These are phyloP conservation scores for Stercorarius parasiticus DNA, from an alignment of 2,113 vertebrate genomes.

Conservation along the genomic window DNA sequence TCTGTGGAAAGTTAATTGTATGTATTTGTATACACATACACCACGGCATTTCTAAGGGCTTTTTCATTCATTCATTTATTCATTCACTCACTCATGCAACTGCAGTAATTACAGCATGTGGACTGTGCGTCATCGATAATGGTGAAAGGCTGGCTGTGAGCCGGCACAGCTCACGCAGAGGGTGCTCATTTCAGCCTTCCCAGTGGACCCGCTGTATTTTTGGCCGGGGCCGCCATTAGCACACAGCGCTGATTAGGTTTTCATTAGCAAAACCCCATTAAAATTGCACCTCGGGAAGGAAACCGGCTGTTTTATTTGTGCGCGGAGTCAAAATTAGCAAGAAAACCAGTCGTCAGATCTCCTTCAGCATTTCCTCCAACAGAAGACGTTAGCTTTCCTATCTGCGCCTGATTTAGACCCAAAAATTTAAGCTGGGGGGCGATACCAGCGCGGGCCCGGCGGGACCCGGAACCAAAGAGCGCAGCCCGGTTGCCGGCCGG, in stretches of 20 bases:
- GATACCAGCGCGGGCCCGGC: accelerated
- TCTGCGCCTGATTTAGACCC: neutral
- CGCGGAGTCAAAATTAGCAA: neutral
- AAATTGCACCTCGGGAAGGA: neutral
- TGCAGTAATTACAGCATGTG: accelerated
- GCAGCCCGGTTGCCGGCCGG: neutral
- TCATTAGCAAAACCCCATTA: neutral
- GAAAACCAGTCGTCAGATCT: no score
- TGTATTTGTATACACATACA: accelerated
- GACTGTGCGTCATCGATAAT: accelerated
- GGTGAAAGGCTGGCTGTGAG: neutral
- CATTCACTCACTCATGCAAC: no score
- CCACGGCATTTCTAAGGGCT: accelerated
- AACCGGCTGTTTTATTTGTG: accelerated
- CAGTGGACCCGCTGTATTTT: neutral
- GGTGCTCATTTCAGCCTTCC: neutral
- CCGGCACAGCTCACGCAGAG: neutral
- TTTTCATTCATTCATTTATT: neutral
- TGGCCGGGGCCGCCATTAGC: neutral
- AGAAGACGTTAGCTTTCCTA: neutral
- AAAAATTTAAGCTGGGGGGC: accelerated
- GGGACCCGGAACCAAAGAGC: constrained; percentile 16
- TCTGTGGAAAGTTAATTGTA: accelerated
- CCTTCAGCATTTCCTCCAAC: neutral
- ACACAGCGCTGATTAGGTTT: neutral